A percentile compares a stretch with the other conserved stretches of the same genome.
These are phyloP conservation scores for Hedychridium roseum DNA, from an alignment of 2,888 invertebrate species.

Conservation along the genomic window DNA sequence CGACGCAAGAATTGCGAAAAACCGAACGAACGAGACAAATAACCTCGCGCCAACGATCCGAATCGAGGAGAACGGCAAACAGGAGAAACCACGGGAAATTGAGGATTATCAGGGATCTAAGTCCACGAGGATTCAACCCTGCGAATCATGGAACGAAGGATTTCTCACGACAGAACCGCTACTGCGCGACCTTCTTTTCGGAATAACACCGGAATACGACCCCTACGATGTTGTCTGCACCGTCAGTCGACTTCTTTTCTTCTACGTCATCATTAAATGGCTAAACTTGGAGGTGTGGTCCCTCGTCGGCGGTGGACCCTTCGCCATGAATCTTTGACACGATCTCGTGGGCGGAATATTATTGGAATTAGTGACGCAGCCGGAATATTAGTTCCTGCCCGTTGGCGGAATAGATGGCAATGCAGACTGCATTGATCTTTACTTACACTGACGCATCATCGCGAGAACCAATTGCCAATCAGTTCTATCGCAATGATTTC, in stretches of 20 bases:
- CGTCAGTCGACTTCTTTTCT: constrained; percentile 48
- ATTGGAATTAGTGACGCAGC: too few species aligned
- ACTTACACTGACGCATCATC: too few species aligned
- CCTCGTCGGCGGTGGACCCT: constrained; percentile 34
- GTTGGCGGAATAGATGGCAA: too few species aligned
- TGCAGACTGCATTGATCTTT: too few species aligned
- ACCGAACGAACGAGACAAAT: constrained; percentile 6
- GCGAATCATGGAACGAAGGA: constrained; percentile 8
- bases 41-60: constrained; percentile 3
- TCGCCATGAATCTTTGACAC: constrained; percentile 22
- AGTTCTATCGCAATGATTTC: too few species aligned
- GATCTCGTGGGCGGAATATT: too few species aligned
- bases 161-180: constrained; percentile 39
- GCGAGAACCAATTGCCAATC: too few species aligned
- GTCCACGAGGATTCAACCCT: too few species aligned
- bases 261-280: constrained; percentile 47
- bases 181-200: constrained; percentile 43
- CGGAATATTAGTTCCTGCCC: too few species aligned
- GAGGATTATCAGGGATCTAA: too few species aligned
- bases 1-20: constrained; percentile 4
- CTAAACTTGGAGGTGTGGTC: constrained; percentile 49
- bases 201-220: constrained; percentile 33
- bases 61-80: constrained; percentile 9
- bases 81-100: not conserved
- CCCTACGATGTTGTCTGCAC: constrained; percentile 41